Evolutionary conservation across 30 jellyfish, hydroid and myxozoan genomes (phyloP).

Genomic region (Mastigias papua): DNA sequence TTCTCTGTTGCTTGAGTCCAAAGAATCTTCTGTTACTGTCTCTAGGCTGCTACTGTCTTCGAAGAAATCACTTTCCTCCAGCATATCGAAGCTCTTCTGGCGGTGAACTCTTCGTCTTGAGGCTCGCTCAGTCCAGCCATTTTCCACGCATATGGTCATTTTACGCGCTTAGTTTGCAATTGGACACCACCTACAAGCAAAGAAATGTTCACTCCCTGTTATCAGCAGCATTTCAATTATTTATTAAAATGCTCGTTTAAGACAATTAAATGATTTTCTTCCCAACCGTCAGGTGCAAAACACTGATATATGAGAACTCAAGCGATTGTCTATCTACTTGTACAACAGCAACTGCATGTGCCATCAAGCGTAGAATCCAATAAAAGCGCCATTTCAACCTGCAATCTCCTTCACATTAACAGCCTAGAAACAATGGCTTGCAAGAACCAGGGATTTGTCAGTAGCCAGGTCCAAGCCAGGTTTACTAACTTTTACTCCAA

Average conservation of each 20-base stretch:
- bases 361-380: background rate
- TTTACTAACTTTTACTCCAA: too few species aligned
- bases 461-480: too few species aligned
- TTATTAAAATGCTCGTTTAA: background rate
- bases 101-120: background rate
- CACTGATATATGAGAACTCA: background rate
- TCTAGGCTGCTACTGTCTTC: slow-evolving; percentile 16
- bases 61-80: slow-evolving; percentile 7
- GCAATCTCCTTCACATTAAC: background rate
- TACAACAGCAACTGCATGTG: background rate
- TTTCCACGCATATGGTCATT: slow-evolving; percentile 32
- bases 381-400: background rate
- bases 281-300: slow-evolving; percentile 26
- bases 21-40: background rate
- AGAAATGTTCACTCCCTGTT: background rate
- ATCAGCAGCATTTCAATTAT: background rate
- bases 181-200: slow-evolving; percentile 7
- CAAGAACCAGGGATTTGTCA: too few species aligned
- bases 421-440: too few species aligned
- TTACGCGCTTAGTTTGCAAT: background rate
- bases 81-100: slow-evolving; percentile 14
- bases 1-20: background rate
- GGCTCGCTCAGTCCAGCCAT: too few species aligned
- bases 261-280: background rate
- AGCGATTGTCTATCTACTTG: background rate